These are phyloP conservation scores for Daphoenositta chrysoptera DNA, from an alignment of 2,113 vertebrate genomes.

Conservation along the genomic window DNA sequence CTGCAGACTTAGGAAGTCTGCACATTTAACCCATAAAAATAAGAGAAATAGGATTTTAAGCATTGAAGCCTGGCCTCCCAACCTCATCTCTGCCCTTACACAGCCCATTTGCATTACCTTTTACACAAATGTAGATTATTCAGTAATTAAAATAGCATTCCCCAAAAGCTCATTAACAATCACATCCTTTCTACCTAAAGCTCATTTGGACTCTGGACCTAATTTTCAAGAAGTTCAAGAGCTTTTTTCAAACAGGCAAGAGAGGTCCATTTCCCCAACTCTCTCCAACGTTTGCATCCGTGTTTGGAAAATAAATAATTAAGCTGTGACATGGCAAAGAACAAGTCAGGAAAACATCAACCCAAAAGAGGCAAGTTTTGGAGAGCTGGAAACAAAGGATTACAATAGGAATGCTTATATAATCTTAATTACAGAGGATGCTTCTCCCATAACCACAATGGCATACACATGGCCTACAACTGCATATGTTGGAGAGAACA, in stretches of 20 bases:
- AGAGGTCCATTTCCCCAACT: background rate
- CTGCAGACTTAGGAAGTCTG: background rate
- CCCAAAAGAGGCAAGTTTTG: background rate
- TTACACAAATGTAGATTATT: background rate
- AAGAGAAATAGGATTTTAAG: background rate
- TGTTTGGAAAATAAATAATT: conserved; percentile 12
- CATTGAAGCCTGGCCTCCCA: background rate
- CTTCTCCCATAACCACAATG: conserved; percentile 27
- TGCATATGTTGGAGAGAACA: background rate
- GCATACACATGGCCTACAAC: background rate
- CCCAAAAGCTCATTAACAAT: background rate
- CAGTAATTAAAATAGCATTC: background rate
- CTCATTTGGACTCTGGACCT: background rate
- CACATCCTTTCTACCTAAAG: background rate
- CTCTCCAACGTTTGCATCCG: background rate
- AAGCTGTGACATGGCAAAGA: background rate
- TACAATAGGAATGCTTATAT: conserved; percentile 41
- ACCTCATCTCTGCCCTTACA: background rate
- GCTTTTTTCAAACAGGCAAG: background rate
- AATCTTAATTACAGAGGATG: conserved; percentile 30
- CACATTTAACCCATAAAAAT: background rate
- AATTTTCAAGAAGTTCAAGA: background rate
- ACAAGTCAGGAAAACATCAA: conserved; percentile 2
- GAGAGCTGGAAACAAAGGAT: conserved; percentile 10
- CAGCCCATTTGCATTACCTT: background rate